Percentiles rank a stretch among this genome's conserved stretches.
phyloP scores from a whole-genome alignment of 2,888 invertebrate species.

The Synanthedon tipuliformis region DNA sequence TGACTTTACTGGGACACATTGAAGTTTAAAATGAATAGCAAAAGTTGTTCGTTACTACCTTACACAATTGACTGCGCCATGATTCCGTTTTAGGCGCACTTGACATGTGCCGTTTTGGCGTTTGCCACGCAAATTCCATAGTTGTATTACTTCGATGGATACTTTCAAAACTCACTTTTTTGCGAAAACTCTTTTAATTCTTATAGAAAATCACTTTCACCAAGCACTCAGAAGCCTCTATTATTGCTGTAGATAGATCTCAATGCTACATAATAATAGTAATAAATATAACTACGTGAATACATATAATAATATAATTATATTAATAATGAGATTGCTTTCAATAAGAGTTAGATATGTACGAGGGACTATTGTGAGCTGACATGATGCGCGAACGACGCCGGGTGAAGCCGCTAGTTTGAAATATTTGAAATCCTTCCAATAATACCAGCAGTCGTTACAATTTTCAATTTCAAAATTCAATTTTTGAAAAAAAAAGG shows the following conservation, averaged over 20 bases:
- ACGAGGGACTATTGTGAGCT: slow-evolving; percentile 45
- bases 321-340: slow-evolving; percentile 55
- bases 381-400: slow-evolving; percentile 21
- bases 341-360: slow-evolving; percentile 52
- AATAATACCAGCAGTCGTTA: neutral
- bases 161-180: too few species aligned
- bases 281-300: slow-evolving; percentile 33
- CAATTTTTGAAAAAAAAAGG: neutral
- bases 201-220: too few species aligned
- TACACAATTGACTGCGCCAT: too few species aligned
- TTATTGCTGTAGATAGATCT: neutral
- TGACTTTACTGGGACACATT: too few species aligned
- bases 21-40: too few species aligned
- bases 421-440: too few species aligned
- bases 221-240: slow-evolving; percentile 5
- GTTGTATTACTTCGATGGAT: too few species aligned
- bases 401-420: slow-evolving; percentile 25
- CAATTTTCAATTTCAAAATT: neutral
- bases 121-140: too few species aligned
- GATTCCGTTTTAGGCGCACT: too few species aligned
- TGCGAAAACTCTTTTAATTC: too few species aligned
- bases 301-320: slow-evolving; percentile 31
- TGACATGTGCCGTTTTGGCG: too few species aligned
- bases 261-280: neutral
- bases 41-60: too few species aligned